Conservation (phyloP, 1,140 invertebrate species). For the Hypothenemus hampei region DNA sequence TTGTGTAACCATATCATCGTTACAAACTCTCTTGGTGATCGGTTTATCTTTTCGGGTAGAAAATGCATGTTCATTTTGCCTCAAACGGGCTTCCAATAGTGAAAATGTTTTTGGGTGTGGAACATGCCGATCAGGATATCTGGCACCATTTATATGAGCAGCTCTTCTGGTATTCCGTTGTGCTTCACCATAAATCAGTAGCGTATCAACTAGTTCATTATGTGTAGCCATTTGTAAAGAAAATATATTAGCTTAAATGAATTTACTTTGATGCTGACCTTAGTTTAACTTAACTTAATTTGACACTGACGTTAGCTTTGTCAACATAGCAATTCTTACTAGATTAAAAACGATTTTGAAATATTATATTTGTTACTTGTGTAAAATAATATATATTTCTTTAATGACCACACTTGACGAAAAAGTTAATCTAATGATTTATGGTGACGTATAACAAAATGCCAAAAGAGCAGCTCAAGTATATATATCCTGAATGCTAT, state of each 20-base stretch:
- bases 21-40: neutral
- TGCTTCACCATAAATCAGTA: slow-evolving; percentile 1
- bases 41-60: slow-evolving; percentile 3
- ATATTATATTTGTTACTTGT: neutral
- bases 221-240: neutral
- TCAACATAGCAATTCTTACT: neutral
- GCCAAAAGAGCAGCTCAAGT: too few relatives aligned
- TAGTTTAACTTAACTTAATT: too few relatives aligned
- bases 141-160: neutral
- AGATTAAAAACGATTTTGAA: neutral
- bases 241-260: slow-evolving; percentile 1
- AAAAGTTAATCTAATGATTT: too few relatives aligned
- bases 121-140: slow-evolving; percentile 6
- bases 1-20: neutral
- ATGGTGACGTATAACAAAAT: too few relatives aligned
- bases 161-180: neutral
- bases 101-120: slow-evolving; percentile 1
- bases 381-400: neutral
- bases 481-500: too few relatives aligned
- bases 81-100: neutral
- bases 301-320: too few relatives aligned
- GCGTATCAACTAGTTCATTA: neutral
- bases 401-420: neutral
- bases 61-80: slow-evolving; percentile 8
- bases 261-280: too few relatives aligned